Base-by-base conservation (phyloP, 2,888 invertebrate genomes). In the Cloeon dipterum region DNA sequence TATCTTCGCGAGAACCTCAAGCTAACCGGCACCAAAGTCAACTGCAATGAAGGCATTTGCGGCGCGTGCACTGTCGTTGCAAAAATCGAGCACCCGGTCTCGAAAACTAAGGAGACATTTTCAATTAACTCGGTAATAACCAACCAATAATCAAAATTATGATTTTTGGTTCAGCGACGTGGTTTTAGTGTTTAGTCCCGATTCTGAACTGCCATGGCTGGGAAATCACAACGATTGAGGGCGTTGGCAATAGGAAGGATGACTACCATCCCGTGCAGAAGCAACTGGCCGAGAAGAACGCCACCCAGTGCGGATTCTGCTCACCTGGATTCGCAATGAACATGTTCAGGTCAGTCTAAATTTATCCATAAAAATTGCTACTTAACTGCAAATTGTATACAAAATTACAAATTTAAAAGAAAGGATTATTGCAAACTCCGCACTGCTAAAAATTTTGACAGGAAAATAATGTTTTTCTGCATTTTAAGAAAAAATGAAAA, bases 241-340 rank as follows among this genome's bases (percentile, higher is more conserved):
- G 77, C 0, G 53, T 81, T 35, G 79, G 79, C 3, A 69, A 64
- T 49, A 62, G 61, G 45, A 61, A 57, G 23, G 56, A 52, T 2
- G 76, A 76, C 5, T 76, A 75, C 48, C 73, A 78, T 46, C 62
- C 66, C n/a, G 66, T 79, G 32, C 76, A 77, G 49, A 58, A 54
- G 29, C 56, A 67, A 3, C 53, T 77, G 37, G 71, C 72, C 3
- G 60, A 64, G 34, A 66, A 70, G 48, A 69, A 73, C 50, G 77
- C 74, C 1, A 70, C 71, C 1, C 76, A 77, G 49, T 77, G 77
- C 48, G 77, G 77, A 2, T 76, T 61, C 50, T 82, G 81, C 47
- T 71, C 74, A 17, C 74, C 79, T 2, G 81, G 76, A 10, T 73
- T 78, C 68, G 62, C 78, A 37, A 76, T 75, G 74, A 73, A 65